phyloP scores from a whole-genome alignment of 2,888 invertebrate genomes.

The Drosophila leonis region DNA sequence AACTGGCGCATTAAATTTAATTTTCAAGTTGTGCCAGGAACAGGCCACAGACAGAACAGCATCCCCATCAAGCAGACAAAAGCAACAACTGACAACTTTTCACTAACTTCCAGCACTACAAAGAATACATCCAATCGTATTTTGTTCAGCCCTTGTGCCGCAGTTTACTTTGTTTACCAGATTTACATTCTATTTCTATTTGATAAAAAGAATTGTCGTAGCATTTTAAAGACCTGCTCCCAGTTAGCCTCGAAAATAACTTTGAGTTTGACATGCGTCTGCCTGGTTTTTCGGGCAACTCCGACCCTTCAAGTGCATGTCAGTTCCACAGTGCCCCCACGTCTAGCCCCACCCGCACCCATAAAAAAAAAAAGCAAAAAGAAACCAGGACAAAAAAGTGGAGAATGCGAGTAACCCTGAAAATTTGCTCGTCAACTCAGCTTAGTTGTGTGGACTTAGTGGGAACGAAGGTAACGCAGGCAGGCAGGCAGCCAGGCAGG shows the following conservation, averaged over 20 bases:
- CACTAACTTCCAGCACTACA: constrained; percentile 22
- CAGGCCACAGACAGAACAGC: constrained; percentile 2
- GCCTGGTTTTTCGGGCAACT: constrained; percentile 5
- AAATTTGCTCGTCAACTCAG: constrained; percentile 71
- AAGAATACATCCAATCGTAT: neutral
- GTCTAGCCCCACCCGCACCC: constrained; percentile 14
- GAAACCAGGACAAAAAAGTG: constrained; percentile 17
- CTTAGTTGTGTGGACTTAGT: constrained; percentile 69
- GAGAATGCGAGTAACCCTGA: constrained; percentile 67
- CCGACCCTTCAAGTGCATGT: constrained; percentile 48
- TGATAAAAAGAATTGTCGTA: constrained; percentile 40
- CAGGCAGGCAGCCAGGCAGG: neutral
- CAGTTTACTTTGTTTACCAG: constrained; percentile 72
- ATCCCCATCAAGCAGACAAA: constrained; percentile 23
- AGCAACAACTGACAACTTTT: constrained; percentile 54
- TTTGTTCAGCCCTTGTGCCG: constrained; percentile 48
- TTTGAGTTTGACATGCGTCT: constrained; percentile 56
- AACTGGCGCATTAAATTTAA: constrained; percentile 54
- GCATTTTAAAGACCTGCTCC: constrained; percentile 31
- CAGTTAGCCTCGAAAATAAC: constrained; percentile 15
- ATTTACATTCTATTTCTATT: constrained; percentile 57
- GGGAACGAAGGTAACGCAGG: constrained; percentile 31
- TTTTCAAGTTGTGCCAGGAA: constrained; percentile 39
- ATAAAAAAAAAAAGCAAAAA: neutral
- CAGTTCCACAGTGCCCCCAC: constrained; percentile 33